phyloP scores from a whole-genome alignment of 2,888 invertebrate genomes.

The Syrista parreyssii region DNA sequence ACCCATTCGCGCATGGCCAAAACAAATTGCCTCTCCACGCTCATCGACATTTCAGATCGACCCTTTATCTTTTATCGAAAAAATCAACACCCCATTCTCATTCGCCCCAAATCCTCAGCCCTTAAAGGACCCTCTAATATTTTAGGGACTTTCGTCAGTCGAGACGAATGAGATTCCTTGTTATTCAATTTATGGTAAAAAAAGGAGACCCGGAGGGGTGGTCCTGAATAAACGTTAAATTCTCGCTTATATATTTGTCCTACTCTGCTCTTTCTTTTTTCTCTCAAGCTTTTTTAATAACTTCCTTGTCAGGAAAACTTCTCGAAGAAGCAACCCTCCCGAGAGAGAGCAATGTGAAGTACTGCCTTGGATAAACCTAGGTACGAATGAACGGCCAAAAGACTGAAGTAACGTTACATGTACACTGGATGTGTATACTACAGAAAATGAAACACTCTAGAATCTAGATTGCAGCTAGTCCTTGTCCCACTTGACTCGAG shows the following conservation, averaged over 20 bases:
- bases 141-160: not conserved
- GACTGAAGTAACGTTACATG: not conserved
- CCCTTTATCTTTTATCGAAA: not conserved
- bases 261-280: not conserved
- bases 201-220: not conserved
- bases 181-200: not conserved
- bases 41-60: too few relatives aligned
- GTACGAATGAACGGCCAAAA: not conserved
- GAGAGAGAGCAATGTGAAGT: not conserved
- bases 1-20: not conserved
- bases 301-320: not conserved
- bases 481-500: slow-evolving; percentile 29
- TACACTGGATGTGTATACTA: not conserved
- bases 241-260: not conserved
- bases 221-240: not conserved
- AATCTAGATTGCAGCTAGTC: slow-evolving; percentile 29
- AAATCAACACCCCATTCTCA: not conserved
- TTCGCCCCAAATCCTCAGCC: not conserved
- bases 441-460: slow-evolving; percentile 10
- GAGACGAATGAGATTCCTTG: not conserved
- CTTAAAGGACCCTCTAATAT: not conserved
- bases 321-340: not conserved
- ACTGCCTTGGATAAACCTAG: not conserved
- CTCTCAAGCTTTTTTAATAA: not conserved
- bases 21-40: too few relatives aligned